Percentiles rank a stretch among this genome's conserved stretches.
Conservation (phyloP, 2,113 vertebrate genomes). For the Thunnus thynnus region DNA sequence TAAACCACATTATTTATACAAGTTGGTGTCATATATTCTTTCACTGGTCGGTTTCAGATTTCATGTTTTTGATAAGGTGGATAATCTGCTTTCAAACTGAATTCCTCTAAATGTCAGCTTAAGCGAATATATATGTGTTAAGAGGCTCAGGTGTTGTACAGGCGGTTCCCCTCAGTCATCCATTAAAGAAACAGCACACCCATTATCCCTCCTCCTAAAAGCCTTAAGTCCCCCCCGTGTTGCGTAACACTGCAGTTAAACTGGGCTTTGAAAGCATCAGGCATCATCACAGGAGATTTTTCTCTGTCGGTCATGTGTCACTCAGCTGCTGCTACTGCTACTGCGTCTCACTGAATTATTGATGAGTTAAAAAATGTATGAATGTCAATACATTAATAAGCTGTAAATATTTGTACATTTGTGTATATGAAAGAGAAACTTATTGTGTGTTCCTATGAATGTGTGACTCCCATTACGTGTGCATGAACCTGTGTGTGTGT, state of each 20-base stretch:
- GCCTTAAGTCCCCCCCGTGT: neutral
- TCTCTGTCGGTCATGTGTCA: neutral
- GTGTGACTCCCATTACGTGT: neutral
- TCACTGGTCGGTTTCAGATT: neutral
- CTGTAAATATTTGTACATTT: neutral
- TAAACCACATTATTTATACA: neutral
- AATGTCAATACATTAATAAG: no score
- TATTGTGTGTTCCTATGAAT: neutral
- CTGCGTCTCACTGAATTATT: neutral
- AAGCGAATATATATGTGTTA: neutral
- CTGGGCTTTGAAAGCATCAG: slow-evolving; percentile 18
- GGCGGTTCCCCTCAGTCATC: neutral
- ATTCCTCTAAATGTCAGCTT: neutral
- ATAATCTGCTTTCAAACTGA: neutral
- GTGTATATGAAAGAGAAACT: no score
- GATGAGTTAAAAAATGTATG: neutral
- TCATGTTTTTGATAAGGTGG: neutral
- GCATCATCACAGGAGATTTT: neutral
- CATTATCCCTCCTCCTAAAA: slow-evolving; percentile 23
- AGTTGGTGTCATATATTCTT: neutral
- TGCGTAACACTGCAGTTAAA: slow-evolving; percentile 51
- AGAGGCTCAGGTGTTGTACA: slow-evolving; percentile 12
- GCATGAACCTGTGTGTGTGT: neutral
- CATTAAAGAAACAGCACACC: slow-evolving; percentile 33
- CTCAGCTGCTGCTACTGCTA: neutral